Conservation (phyloP, 2,888 invertebrate species). For the Hoplodrina blanda region DNA sequence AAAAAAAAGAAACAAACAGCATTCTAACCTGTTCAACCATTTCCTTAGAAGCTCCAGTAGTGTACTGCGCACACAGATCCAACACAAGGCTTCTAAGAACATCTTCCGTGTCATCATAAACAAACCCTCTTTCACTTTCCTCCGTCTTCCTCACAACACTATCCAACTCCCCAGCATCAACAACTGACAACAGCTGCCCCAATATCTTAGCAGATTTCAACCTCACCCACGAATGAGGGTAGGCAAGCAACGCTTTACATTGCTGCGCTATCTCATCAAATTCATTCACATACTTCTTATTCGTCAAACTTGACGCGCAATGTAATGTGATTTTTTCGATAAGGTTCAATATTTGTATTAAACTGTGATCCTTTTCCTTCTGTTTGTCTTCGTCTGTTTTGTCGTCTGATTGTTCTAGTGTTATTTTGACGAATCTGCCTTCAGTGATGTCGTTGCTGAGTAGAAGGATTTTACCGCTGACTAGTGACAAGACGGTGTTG, state of each 20-base stretch:
- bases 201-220: conserved; percentile 94
- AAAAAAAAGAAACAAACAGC: background rate
- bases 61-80: conserved; percentile 94
- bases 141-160: conserved; percentile 79
- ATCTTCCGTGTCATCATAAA: conserved; percentile 91
- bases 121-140: conserved; percentile 88
- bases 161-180: conserved; percentile 92
- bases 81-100: conserved; percentile 92
- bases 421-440: conserved; percentile 91
- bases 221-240: conserved; percentile 97
- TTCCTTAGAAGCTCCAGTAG: conserved; percentile 92
- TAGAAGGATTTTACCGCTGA: conserved; percentile 88
- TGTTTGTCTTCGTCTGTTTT: conserved; percentile 91
- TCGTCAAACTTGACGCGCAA: conserved; percentile 91
- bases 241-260: conserved; percentile 93
- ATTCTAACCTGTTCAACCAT: conserved; percentile 92
- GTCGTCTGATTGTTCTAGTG: conserved; percentile 79
- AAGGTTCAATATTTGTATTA: conserved; percentile 94
- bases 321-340: conserved; percentile 92
- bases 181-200: conserved; percentile 92
- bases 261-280: conserved; percentile 92
- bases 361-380: conserved; percentile 93
- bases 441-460: conserved; percentile 86
- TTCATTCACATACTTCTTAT: conserved; percentile 82
- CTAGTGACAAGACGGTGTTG: conserved; percentile 90